Percentiles rank a stretch among this genome's conserved stretches.
Conservation (phyloP, 2,113 vertebrate species). For the Heloderma charlesbogerti region DNA sequence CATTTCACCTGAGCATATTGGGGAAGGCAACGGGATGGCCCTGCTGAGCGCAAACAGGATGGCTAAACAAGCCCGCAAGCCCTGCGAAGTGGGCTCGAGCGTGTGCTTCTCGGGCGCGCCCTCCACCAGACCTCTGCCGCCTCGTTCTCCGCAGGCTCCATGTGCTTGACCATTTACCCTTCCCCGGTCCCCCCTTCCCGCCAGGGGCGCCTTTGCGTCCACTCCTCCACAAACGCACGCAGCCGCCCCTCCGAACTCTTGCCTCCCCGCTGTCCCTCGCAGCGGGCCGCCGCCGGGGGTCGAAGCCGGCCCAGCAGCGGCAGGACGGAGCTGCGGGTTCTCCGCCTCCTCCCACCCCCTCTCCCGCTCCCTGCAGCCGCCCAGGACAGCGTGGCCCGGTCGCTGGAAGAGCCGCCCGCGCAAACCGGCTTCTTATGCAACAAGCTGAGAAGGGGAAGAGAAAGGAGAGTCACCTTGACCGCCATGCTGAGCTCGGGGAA, state of each 20-base stretch:
- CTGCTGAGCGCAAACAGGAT: not conserved
- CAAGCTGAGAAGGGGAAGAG: constrained; percentile 73
- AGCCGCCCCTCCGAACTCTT: not conserved
- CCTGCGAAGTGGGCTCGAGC: no score
- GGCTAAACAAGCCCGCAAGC: no score
- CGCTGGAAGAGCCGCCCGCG: not conserved
- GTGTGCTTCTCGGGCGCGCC: not conserved
- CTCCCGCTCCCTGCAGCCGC: not conserved
- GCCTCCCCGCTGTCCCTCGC: constrained; percentile 17
- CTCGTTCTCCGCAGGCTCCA: not conserved
- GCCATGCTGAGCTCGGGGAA: constrained; percentile 89
- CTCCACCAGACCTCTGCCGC: not conserved
- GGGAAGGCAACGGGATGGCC: not conserved
- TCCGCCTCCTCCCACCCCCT: not conserved
- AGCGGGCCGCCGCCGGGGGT: constrained; percentile 7
- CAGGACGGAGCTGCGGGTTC: constrained; percentile 1
- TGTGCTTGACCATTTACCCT: not conserved
- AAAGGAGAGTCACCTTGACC: constrained; percentile 95
- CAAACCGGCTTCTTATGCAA: constrained; percentile 48
- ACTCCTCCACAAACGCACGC: not conserved
- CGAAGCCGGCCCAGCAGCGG: not conserved
- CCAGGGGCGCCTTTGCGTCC: not conserved
- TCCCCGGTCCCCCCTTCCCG: not conserved
- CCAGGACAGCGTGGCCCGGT: constrained; percentile 4
- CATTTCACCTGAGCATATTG: not conserved